A percentile compares a stretch with the other conserved stretches of the same genome.
Evolutionary conservation across 1,140 invertebrate genomes (phyloP).

Genomic region (Araneus ventricosus): DNA sequence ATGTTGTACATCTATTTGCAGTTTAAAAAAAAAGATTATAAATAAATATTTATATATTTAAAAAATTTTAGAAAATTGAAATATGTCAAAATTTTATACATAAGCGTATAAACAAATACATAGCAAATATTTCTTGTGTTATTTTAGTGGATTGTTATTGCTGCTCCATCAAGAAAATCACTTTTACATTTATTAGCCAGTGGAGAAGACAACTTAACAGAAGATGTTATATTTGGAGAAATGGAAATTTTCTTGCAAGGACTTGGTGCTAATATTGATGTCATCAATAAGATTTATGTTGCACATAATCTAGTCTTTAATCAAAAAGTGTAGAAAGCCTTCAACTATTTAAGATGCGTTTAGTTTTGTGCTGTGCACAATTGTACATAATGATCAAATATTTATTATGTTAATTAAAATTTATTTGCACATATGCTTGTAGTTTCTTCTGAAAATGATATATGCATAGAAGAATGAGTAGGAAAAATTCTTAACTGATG

Average conservation of each 20-base stretch:
- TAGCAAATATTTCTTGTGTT: not conserved
- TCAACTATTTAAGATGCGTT: not conserved
- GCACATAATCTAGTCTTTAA: slow-evolving; percentile 34
- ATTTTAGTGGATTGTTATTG: slow-evolving; percentile 79
- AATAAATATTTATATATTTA: too few relatives aligned
- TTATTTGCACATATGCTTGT: not conserved
- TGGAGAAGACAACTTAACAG: slow-evolving; percentile 75
- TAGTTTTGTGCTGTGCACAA: not conserved
- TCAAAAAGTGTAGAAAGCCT: slow-evolving; percentile 3
- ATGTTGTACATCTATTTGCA: too few relatives aligned
- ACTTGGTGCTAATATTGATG: slow-evolving; percentile 27
- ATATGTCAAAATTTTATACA: too few relatives aligned
- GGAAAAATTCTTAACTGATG: too few relatives aligned
- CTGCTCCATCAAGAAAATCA: slow-evolving; percentile 79
- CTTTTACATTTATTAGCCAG: slow-evolving; percentile 79
- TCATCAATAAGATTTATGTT: slow-evolving; percentile 34
- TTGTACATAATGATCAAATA: not conserved
- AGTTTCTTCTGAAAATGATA: not conserved
- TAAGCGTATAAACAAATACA: not conserved
- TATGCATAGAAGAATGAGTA: too few relatives aligned
- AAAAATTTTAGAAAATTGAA: too few relatives aligned
- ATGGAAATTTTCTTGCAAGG: not conserved
- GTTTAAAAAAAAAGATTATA: too few relatives aligned
- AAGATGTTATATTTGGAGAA: slow-evolving; percentile 31
- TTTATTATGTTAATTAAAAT: not conserved